A percentile compares a stretch with the other conserved stretches of the same genome.
Conservation (phyloP, 2,797 vertebrate species). For the Dermochelys coriacea region DNA sequence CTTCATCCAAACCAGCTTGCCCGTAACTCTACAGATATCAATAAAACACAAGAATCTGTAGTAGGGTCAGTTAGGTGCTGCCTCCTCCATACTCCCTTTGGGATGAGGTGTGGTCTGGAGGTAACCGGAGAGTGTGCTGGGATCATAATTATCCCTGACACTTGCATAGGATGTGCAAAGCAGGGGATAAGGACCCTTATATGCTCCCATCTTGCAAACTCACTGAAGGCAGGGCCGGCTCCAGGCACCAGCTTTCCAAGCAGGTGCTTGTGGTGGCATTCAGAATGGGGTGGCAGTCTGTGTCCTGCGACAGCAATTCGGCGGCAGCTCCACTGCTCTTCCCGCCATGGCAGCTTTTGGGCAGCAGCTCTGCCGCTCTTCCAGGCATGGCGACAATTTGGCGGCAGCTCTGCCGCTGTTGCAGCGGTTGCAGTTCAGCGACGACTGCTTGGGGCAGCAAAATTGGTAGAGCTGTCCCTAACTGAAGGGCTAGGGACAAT, state of each 20-base stretch:
- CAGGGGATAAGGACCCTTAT: fast-evolving
- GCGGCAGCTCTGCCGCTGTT: too few relatives aligned
- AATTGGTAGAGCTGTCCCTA: too few relatives aligned
- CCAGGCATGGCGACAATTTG: too few relatives aligned
- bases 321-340: too few relatives aligned
- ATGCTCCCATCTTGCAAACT: background rate
- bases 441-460: too few relatives aligned
- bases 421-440: too few relatives aligned
- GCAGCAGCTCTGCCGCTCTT: too few relatives aligned
- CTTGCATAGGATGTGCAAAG: background rate
- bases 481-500: background rate
- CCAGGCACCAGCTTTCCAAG: too few relatives aligned
- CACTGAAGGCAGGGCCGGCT: fast-evolving
- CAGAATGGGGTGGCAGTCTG: too few relatives aligned
- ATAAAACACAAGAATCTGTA: background rate
- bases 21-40: fast-evolving
- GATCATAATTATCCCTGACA: background rate
- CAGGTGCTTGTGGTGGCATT: too few relatives aligned
- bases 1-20: background rate
- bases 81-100: background rate
- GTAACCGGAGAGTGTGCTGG: fast-evolving
- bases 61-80: background rate
- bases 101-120: background rate
- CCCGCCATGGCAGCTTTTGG: too few relatives aligned
- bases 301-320: too few relatives aligned